Base-by-base conservation (phyloP, 2,797 vertebrate species). In the Sternarchorhynchus goeldii region DNA sequence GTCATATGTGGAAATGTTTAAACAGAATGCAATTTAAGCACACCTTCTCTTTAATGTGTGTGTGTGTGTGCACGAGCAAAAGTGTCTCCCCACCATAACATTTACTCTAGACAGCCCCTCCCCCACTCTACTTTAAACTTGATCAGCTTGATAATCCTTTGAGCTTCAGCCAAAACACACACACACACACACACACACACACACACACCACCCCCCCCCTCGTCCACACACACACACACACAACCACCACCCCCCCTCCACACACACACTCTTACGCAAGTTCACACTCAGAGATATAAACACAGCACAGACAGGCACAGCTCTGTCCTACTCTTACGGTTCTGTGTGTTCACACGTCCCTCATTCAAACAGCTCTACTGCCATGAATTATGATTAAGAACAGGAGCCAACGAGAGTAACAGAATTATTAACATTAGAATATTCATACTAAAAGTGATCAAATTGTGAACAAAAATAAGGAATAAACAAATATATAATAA, bases 71-170 rank as follows among this genome's bases (percentile, higher is more conserved):
- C 6, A 7, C 6, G 34, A 36, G 34, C 0, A 2, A 36, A 7
- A 36, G 34, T 36, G 34, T 81, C 25, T 25, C 25, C 25, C 75
- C 78, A 39, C 84, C 85, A 91, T 88, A 91, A 92, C 91, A 92
- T 92, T 92, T 92, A 92, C 91, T 89, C 85, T 86, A 84, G 78
- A 86, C 88, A 87, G 68, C 85, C 85, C 72, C 53, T 34, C 75
- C 32, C 39, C n/a, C 58, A 81, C 87, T 82, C 87, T 81, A 79
- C 62, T 87, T 90, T 78, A 88, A 86, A 87, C 88, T 91, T 87
- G 77, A 88, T 92, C 90, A 90, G 83, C 45, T 81, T 88, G 91
- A 91, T 90, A 91, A 85, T 86, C 82, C 83, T 59, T 41, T 41
- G 39, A 5, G 39, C 39, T 41, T 10, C 39, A 41, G 80, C 80